Conservation (phyloP, 1,140 invertebrate species). For the Capitella teleta region DNA sequence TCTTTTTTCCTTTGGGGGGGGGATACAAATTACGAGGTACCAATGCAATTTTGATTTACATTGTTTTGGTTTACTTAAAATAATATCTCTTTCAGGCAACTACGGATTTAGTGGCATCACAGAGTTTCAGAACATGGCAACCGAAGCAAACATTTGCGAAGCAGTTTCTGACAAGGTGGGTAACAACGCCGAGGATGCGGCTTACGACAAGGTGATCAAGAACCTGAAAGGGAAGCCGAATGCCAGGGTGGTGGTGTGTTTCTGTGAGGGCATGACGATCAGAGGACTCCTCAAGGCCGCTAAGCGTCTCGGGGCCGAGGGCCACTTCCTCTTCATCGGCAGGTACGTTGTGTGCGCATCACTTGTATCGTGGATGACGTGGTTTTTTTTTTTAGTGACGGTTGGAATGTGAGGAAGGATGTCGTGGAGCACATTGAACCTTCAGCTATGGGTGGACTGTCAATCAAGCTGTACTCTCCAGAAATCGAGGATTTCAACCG, state of each 20-base stretch:
- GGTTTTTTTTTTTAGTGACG: conserved; percentile 49
- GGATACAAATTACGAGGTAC: no score
- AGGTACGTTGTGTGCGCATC: conserved; percentile 44
- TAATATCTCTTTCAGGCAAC: conserved; percentile 52
- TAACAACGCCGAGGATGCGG: conserved; percentile 51
- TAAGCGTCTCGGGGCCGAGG: conserved; percentile 50
- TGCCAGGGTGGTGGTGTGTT: conserved; percentile 66
- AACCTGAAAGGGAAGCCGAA: conserved; percentile 49
- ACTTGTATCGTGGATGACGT: neutral
- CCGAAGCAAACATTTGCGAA: conserved; percentile 59
- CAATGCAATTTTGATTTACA: no score
- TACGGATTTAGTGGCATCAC: conserved; percentile 73
- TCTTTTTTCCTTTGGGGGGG: no score
- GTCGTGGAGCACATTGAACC: conserved; percentile 57
- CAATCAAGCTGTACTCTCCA: conserved; percentile 62
- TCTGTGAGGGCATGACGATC: conserved; percentile 68
- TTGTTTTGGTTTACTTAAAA: no score
- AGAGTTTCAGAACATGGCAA: conserved; percentile 57
- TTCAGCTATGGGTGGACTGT: conserved; percentile 60
- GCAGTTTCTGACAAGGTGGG: conserved; percentile 56
- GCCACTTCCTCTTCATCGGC: conserved; percentile 56
- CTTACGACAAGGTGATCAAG: conserved; percentile 50
- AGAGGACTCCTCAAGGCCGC: conserved; percentile 56
- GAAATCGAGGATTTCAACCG: conserved; percentile 55
- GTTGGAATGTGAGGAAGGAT: conserved; percentile 63